Evolutionary conservation across 2,888 invertebrate genomes (phyloP), one percentile per base, ranked within the genome.

Genomic region (Neuroscelio doddi): DNA sequence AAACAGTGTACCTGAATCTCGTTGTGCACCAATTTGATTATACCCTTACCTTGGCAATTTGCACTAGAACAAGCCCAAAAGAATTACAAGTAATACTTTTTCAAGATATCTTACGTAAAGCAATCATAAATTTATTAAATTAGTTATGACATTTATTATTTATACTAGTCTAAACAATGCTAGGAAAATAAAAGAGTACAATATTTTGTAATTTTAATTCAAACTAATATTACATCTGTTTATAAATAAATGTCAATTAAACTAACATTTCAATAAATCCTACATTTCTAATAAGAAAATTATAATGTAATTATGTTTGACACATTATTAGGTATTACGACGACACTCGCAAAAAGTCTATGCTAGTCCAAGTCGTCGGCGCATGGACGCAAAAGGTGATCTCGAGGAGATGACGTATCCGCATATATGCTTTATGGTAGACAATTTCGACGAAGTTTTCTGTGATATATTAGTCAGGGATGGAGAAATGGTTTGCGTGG

Each of bases 11-110:
- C 87, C 89, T 98, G 73, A 98, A 98, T 87, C 90, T 98, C 85
- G 92, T 98, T 77, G 93, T 99, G 83, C 98, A 99, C 86, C 98
- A 98, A 88, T 95, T 99, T 86, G 97, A 98, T 85, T 99, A 98
- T 86, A 97, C 95, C 63, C 89, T 99, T 64, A 98, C 98, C 38
- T 89, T 98, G 85, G 98, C 98, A 70, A 95, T 98, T 80, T 99
- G 98, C 87, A 97, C 97, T 67, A 90, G 98, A 81, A 98, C 98
- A 71, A 96, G 96, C 80, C 96, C 97, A 61, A 96, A 97, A 86
- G 96, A 98, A 87, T 89, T 99, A 80, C 98, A 99, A 88, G 97
- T 97, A 78, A 88, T 72, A 46, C 34, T 24, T 51, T n/a, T n/a
- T n/a, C n/a, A n/a, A n/a, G n/a, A n/a, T n/a, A n/a, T n/a, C n/a